Base-by-base conservation (phyloP, 2,888 invertebrate species). In the Melanostoma mellinum region DNA sequence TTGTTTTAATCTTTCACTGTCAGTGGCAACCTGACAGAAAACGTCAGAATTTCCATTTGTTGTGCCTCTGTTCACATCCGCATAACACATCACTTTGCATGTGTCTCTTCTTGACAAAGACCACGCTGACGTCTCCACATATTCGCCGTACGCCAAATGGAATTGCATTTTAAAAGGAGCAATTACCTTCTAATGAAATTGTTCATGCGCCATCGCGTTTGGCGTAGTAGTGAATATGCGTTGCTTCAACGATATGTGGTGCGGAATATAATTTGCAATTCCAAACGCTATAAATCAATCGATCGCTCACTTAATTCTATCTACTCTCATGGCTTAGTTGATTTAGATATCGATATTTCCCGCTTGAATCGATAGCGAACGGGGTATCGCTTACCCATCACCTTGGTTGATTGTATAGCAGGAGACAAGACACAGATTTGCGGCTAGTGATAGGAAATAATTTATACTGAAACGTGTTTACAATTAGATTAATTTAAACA, bases 131-230 rank as follows among this genome's bases (percentile, higher is more conserved):
- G 53, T 53, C 33, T 36, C 20, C 20, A 20, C 20, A 44, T 53
- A 68, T 32, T 44, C 42, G 42, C 32, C 32, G 58, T 42, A 8
- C 61, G 32, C 38, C 44, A 46, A 65, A 55, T 77, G 53, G 52
- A 73, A 82, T 73, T 56, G 72, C 46, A 77, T 68, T 77, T 77
- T 73, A 68, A 82, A 82, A 67, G 61, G 68, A 73, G 68, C 81
- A 76, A 82, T 82, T 77, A 82, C 73, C 68, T 33, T 68, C 67
- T 73, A 82, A 82, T 82, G 77, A 82, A 82, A 73, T 82, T 68
- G 68, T 82, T 61, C 81, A 82, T 77, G 81, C 81, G 55, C 10
- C 68, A 68, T 68, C 50, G 81, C 44, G 8, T 50, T 36, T 8
- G 33, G 30, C n/a, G 40, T 9, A 35, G 20, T 38, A 42, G 42